Base-by-base conservation (phyloP, 2,888 invertebrate species). In the Pogonocherus hispidulus region DNA sequence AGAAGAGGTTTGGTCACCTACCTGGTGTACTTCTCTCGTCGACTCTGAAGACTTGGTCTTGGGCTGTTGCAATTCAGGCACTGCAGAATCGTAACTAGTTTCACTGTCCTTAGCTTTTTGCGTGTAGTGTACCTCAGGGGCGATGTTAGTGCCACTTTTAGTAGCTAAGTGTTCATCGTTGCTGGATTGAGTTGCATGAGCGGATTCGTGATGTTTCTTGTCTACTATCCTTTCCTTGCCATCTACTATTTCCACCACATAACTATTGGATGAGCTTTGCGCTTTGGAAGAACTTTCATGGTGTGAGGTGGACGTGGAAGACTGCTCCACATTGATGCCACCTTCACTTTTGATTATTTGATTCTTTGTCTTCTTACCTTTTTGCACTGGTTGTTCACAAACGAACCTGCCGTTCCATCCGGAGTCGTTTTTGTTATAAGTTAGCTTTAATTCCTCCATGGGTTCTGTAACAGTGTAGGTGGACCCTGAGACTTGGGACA, bases 181-280 rank as follows among this genome's bases (percentile, higher is more conserved):
- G 59, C 78, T 80, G 0, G 80, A 72, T 5, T 81, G 75, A 11
- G 78, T 73, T 0, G 80, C 73, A 44, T 78, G 64, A 9, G 69
- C 76, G 83, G 89, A 87, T 82, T 90, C 90, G 75, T 89, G 88
- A 55, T 87, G 88, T 60, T 89, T 88, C 75, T 87, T 87, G 70
- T 90, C 90, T 47, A 90, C 84, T 46, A 90, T 87, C 41, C 89
- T 85, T 83, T 91, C 90, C 80, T 90, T 90, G 1, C 91, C 91
- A 78, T 91, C 90, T 19, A 90, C 88, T 72, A 90, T 88, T 84
- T 92, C 91, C 52, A 91, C 88, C 27, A 89, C 89, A 78, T 91
- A 90, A 14, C 91, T 90, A 16, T 89, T 89, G 1, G 90, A 89
- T 37, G 90, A 88, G 32, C 89, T 90, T 81, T 91, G 90, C 55